A percentile compares a stretch with the other conserved stretches of the same genome.
Evolutionary conservation across 2,888 invertebrate genomes (phyloP).

Genomic region (Galeopsomyia nigrocyanea): DNA sequence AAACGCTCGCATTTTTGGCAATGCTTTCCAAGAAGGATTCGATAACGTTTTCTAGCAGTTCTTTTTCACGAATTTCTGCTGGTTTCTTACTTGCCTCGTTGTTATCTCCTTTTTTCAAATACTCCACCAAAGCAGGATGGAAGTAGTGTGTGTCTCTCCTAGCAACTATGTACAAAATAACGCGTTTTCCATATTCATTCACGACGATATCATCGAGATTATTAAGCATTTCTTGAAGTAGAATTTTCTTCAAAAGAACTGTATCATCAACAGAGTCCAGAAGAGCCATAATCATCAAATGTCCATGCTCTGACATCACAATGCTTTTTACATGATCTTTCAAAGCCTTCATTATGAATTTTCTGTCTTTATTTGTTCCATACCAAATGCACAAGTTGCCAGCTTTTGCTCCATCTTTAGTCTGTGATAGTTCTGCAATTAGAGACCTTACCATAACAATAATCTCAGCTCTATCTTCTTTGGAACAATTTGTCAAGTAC

Average conservation of each 20-base stretch:
- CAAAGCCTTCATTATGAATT: slow-evolving; percentile 87
- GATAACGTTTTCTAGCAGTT: slow-evolving; percentile 78
- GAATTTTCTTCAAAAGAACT: slow-evolving; percentile 86
- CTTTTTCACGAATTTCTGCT: slow-evolving; percentile 74
- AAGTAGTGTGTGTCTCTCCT: slow-evolving; percentile 86
- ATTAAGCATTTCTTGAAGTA: slow-evolving; percentile 80
- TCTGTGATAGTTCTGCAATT: slow-evolving; percentile 77
- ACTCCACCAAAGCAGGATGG: slow-evolving; percentile 83
- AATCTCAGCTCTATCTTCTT: slow-evolving; percentile 80
- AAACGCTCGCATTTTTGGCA: slow-evolving; percentile 74
- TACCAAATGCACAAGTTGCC: slow-evolving; percentile 91
- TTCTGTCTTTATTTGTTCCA: slow-evolving; percentile 84
- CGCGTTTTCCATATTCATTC: slow-evolving; percentile 87
- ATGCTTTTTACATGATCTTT: slow-evolving; percentile 87
- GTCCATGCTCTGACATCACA: slow-evolving; percentile 89
- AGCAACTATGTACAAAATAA: slow-evolving; percentile 88
- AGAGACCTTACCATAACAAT: slow-evolving; percentile 68
- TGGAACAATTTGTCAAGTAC: slow-evolving; percentile 81
- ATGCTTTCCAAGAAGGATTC: slow-evolving; percentile 74
- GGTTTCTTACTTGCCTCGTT: slow-evolving; percentile 83
- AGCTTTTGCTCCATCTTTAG: slow-evolving; percentile 84
- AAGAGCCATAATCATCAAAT: slow-evolving; percentile 84
- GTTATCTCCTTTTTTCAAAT: slow-evolving; percentile 81
- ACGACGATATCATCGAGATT: slow-evolving; percentile 77
- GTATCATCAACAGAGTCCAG: slow-evolving; percentile 95